phyloP scores from a whole-genome alignment of 2,888 invertebrate genomes.

The Cosmorhoe ocellata region DNA sequence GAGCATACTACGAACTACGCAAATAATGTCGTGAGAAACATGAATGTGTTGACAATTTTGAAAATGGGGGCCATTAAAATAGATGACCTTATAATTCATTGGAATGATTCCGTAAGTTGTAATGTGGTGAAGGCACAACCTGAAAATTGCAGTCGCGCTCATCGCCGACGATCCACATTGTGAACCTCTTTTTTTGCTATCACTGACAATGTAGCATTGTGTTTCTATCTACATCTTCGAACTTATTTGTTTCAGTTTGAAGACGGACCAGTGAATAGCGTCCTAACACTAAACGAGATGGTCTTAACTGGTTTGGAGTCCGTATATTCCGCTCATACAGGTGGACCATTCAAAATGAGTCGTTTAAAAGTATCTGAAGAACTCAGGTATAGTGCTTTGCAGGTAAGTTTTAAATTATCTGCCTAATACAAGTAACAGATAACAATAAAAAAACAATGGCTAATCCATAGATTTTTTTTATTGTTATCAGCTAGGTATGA shows the following conservation, averaged over 20 bases:
- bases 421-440: too few species aligned
- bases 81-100: constrained; percentile 36
- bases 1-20: constrained; percentile 35
- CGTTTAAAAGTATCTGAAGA: constrained; percentile 44
- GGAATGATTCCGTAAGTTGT: constrained; percentile 43
- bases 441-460: too few species aligned
- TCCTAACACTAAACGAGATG: constrained; percentile 35
- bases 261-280: background rate
- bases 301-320: constrained; percentile 58
- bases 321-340: constrained; percentile 51
- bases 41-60: constrained; percentile 42
- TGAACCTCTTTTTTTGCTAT: too few species aligned
- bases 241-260: constrained; percentile 26
- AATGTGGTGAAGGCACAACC: background rate
- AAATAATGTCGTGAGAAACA: constrained; percentile 32
- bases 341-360: constrained; percentile 51
- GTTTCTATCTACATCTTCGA: too few species aligned
- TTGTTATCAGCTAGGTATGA: too few species aligned
- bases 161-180: too few species aligned
- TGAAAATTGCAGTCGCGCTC: too few species aligned
- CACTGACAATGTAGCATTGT: too few species aligned
- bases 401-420: constrained; percentile 38
- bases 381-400: constrained; percentile 49
- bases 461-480: too few species aligned
- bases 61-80: constrained; percentile 37